Evolutionary conservation across 2,113 vertebrate genomes (phyloP), one percentile per base, ranked within the genome.

Genomic region (Lycaon pictus): DNA sequence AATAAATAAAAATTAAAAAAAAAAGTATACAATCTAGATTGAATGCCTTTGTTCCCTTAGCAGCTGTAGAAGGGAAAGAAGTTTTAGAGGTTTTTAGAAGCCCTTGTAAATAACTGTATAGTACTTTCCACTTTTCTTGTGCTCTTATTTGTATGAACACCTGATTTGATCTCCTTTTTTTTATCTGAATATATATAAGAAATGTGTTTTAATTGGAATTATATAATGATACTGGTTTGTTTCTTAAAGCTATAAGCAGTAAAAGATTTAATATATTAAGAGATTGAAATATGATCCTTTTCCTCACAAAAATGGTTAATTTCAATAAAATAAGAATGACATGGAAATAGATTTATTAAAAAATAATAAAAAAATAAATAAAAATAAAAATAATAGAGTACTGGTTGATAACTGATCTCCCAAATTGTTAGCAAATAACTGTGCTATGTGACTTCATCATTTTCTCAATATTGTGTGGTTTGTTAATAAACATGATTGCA

Each of bases 41-140:
- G 82, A 93, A 97, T 25, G 58, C 77, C 27, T 67, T 86, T 87
- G 20, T 90, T 92, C 3, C 35, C 27, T 48, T 7, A 55, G 55
- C 56, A 84, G n/a, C 56, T 93, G 7, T 32, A 27, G 16, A 93
- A 79, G n/a, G 20, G 29, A 77, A 76, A 19, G 12, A 86, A 63
- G 20, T 86, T 85, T 93, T 76, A 76, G 35, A 91, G 10, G 25
- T 60, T 84, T 94, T 96, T 72, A 60, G 88, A 95, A 84, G 88
- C 35, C 5, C 9, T 85, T 85, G 60, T 58, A 89, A 76, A 76
- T 81, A 85, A 51, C n/a, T 84, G 5, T 77, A 0, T 51, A 27
- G 6, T 69, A 5, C 74, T 63, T 62, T 25, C 29, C 76, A 11
- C 16, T 53, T 79, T 85, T 17, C 1, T 76, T 94, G 22, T 60